Conservation (phyloP, 2,113 vertebrate species). For the Ageneiosus marmoratus region DNA sequence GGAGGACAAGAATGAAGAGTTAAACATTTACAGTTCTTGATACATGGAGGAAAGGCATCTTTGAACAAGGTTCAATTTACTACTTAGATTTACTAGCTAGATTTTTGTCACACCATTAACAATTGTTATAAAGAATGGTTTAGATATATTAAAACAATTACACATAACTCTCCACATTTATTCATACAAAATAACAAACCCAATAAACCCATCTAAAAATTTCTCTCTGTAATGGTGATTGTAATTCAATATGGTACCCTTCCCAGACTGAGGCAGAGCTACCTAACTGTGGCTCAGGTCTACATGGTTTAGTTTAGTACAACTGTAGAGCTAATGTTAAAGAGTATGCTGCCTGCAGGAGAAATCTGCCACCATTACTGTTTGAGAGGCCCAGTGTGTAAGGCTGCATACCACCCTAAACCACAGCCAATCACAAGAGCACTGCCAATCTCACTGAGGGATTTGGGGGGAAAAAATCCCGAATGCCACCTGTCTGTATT, state of each 20-base stretch:
- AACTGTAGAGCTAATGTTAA: slow-evolving; percentile 47
- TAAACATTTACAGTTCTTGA: not conserved
- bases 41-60: not conserved
- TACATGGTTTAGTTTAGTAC: slow-evolving; percentile 33
- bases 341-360: not conserved
- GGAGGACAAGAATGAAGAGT: slow-evolving; percentile 46
- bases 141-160: too few relatives aligned
- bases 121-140: not conserved
- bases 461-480: not conserved
- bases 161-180: not conserved
- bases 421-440: not conserved
- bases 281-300: slow-evolving; percentile 32
- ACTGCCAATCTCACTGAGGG: not conserved
- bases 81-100: too few relatives aligned
- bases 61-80: not conserved
- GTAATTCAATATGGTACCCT: not conserved
- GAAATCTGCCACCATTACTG: not conserved
- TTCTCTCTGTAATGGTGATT: not conserved
- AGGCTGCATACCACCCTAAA: not conserved
- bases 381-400: not conserved
- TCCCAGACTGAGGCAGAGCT: slow-evolving; percentile 4
- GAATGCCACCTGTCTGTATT: not conserved
- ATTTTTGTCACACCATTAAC: not conserved
- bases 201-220: not conserved
- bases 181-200: not conserved